Evolutionary conservation across 2,888 invertebrate species (phyloP), one percentile per base, ranked within the genome.

Genomic region (Xanthorhoe spadicearia): DNA sequence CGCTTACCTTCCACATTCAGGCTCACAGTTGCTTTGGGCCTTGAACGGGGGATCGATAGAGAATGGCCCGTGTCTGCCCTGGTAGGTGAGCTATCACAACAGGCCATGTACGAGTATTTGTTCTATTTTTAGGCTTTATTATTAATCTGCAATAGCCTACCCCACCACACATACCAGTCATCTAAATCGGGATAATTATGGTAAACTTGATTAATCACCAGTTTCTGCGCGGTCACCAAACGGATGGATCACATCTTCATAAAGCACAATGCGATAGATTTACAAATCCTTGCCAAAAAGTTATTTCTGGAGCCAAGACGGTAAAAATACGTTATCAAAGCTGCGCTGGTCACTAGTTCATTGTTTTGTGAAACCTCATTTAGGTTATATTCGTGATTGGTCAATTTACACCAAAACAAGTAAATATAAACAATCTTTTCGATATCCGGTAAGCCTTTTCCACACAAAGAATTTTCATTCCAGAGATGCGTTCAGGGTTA

Each of bases 21-120:
- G 7, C 10, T 51, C n/a, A 46, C 23, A 18, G 35, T 83, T 80
- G 80, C 70, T 65, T 68, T 64, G 72, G 71, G 79, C 86, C 84
- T 86, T 85, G 86, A 81, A 82, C 76, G 64, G 59, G 51, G 81
- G 84, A 86, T 86, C 85, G 79, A 86, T 80, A 76, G 67, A 74
- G 72, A 65, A 65, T 76, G 72, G 75, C 77, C 77, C 68, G 69
- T 67, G 72, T 72, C 76, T 72, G 68, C 61, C 32, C 61, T 54
- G 64, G 61, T 64, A 69, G 66, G 75, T 74, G 69, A 72, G 74
- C 62, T 68, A 70, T 71, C 75, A 73, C 70, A 64, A 49, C 52
- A 59, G 38, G 52, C 48, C 52, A 5, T 38, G 60, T 46, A n/a
- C n/a, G n/a, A n/a, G n/a, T n/a, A 49, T 35, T 32, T 13, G 35